Evolutionary conservation across 2,797 vertebrate species (phyloP).

Genomic region (Parauchenoglanis punctatus): DNA sequence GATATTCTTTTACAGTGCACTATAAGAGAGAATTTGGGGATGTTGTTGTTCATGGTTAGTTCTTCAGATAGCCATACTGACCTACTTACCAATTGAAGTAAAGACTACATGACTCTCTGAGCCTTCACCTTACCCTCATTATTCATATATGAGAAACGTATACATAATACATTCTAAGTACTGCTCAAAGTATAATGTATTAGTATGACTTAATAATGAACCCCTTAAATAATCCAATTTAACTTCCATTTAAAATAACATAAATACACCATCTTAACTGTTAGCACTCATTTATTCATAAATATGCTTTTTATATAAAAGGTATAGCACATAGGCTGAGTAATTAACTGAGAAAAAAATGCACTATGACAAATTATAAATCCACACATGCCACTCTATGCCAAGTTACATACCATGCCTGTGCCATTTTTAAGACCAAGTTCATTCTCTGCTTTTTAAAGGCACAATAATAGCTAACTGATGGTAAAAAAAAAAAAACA

Average conservation of each 20-base stretch:
- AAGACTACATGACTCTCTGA: not conserved
- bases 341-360: not conserved
- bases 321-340: not conserved
- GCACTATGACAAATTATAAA: not conserved
- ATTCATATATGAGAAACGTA: not conserved
- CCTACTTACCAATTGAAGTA: not conserved
- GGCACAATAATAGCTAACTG: not conserved
- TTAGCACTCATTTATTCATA: not conserved
- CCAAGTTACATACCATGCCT: not conserved
- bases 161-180: not conserved
- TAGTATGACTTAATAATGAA: not conserved
- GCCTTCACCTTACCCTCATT: not conserved
- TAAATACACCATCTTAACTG: not conserved
- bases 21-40: not conserved
- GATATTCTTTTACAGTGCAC: not conserved
- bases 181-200: not conserved
- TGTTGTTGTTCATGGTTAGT: not conserved
- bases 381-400: not conserved
- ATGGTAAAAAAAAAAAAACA: not conserved
- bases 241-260: not conserved
- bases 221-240: not conserved
- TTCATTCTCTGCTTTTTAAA: not conserved
- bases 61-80: not conserved
- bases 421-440: not conserved
- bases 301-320: not conserved